Conservation (phyloP, 1,140 invertebrate genomes). For the Eulimnadia texana region DNA sequence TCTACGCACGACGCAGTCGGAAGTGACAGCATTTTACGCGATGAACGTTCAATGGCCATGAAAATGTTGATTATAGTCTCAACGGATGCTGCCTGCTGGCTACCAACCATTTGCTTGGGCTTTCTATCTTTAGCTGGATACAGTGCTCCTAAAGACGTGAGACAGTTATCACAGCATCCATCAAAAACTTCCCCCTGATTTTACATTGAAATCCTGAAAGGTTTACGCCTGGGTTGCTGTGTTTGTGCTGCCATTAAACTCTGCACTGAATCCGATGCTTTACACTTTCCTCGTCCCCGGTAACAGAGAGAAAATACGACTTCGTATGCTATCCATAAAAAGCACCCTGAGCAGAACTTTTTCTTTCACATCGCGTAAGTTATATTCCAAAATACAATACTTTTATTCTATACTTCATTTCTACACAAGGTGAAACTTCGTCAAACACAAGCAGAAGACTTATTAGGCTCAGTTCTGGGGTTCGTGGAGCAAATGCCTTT, state of each 20-base stretch:
- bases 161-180: background rate
- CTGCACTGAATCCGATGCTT: conserved; percentile 34
- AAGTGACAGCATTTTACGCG: conserved; percentile 22
- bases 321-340: too few relatives aligned
- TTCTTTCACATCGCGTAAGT: too few relatives aligned
- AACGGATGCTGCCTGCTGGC: conserved; percentile 42
- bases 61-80: conserved; percentile 40
- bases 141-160: background rate
- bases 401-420: too few relatives aligned
- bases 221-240: conserved; percentile 34
- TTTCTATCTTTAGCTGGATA: conserved; percentile 29
- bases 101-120: conserved; percentile 38
- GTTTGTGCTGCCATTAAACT: conserved; percentile 33
- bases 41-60: conserved; percentile 36
- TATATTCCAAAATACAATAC: too few relatives aligned
- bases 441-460: too few relatives aligned
- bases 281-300: too few relatives aligned
- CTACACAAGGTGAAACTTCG: too few relatives aligned
- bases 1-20: conserved; percentile 32
- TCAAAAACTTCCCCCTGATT: background rate
- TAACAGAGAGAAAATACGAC: too few relatives aligned
- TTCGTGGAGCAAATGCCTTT: too few relatives aligned
- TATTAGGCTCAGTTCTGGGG: too few relatives aligned
- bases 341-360: too few relatives aligned
- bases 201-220: background rate